phyloP scores from a whole-genome alignment of 2,797 vertebrate species.

The Steatocranus sp. region DNA sequence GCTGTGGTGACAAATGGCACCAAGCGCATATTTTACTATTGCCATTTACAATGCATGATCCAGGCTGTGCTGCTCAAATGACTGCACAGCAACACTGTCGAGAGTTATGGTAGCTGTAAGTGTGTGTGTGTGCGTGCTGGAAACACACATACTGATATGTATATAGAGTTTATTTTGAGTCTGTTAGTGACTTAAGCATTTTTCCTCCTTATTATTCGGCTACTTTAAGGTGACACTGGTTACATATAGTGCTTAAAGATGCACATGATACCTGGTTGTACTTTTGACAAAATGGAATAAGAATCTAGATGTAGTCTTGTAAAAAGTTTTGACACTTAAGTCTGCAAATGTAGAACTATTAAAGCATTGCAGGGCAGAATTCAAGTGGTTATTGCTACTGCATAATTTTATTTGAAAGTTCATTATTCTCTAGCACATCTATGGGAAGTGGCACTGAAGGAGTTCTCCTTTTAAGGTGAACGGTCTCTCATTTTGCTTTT shows the following conservation, averaged over 20 bases:
- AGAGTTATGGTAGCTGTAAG: slow-evolving; percentile 41
- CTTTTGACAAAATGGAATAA: neutral
- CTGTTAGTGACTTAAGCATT: neutral
- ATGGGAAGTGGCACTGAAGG: neutral
- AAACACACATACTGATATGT: neutral
- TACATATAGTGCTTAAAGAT: neutral
- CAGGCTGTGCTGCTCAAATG: slow-evolving; percentile 57
- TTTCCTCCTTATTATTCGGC: neutral
- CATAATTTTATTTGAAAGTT: neutral
- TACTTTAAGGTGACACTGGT: neutral
- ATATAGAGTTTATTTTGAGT: neutral
- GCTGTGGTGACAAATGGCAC: slow-evolving; percentile 69
- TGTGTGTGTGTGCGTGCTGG: neutral
- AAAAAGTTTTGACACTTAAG: neutral
- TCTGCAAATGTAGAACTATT: neutral
- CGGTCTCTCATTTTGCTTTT: neutral
- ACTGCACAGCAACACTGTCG: slow-evolving; percentile 49
- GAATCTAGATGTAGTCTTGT: neutral
- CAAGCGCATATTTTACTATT: slow-evolving; percentile 68
- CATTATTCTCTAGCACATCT: neutral
- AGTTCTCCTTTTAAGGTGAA: neutral
- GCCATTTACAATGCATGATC: slow-evolving; percentile 71
- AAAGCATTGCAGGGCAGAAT: neutral
- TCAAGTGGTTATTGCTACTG: neutral
- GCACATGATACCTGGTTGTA: neutral